Evolutionary conservation across 2,888 invertebrate genomes (phyloP), one percentile per base, ranked within the genome.

Genomic region (Mechanitis mazaeus): DNA sequence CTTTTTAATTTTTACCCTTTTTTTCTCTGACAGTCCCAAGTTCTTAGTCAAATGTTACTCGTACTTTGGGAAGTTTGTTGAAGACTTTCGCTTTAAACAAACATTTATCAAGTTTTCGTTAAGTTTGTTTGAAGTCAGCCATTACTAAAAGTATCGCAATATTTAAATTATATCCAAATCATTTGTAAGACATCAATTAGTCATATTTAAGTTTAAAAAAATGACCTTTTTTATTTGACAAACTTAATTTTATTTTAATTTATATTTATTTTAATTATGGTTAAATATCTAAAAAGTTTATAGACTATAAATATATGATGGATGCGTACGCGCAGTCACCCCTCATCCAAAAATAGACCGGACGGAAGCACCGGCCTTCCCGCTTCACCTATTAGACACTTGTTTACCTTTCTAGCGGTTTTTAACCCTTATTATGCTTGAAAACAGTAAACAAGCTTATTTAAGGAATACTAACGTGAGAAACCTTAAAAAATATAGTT

Each of bases 371-470:
- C 69, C 73, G 74, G 74, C 72, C 78, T 83, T 84, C 83, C 80
- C 78, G 80, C 75, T 73, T 74, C 75, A 74, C 75, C 78, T 76
- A 76, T 70, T 69, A 72, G 71, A 74, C 74, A 75, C 72, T 80
- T 81, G 81, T 83, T 84, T 72, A 84, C 80, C 72, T 77, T 77
- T 75, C 68, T 63, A 60, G 75, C 70, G 79, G 79, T 79, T 81
- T 79, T 76, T 73, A 78, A 81, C 78, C 76, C 76, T 75, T 67
- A 60, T 54, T 45, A 50, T 46, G 46, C 47, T 56, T 33, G 33
- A 53, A 45, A 56, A 45, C 38, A 35, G n/a, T 54, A 63, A 60
- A 56, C 58, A 60, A 56, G 42, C 50, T 50, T 50, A 50, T 50
- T 50, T 50, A 50, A 50, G 31, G 50, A 50, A 50, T 31, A 50